Evolutionary conservation across 2,113 vertebrate species (phyloP).

Genomic region (Cinclus mexicanus): DNA sequence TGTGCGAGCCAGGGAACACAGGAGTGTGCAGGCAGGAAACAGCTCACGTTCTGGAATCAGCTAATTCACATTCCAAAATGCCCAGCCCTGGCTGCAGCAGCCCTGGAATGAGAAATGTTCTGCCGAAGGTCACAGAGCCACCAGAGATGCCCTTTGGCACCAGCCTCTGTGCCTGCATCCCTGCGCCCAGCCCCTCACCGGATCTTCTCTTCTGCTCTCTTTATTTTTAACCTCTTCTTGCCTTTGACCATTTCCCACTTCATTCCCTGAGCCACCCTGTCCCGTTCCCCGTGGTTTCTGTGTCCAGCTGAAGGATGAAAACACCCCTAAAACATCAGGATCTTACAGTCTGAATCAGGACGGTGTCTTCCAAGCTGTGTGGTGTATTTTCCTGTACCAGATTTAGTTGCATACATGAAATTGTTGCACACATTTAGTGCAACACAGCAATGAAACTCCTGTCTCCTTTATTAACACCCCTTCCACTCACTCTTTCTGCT

Average conservation of each 20-base stretch:
- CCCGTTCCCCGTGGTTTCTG: not conserved
- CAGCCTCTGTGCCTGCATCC: not conserved
- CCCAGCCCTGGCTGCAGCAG: not conserved
- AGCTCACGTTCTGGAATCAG: accelerated
- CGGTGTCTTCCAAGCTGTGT: not conserved
- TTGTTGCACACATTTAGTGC: not conserved
- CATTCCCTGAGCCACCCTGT: not conserved
- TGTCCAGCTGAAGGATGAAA: not conserved
- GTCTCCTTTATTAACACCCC: not conserved
- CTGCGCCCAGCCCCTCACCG: not conserved
- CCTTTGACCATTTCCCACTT: accelerated
- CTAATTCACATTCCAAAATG: not conserved
- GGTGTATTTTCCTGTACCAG: not conserved
- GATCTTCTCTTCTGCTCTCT: not conserved
- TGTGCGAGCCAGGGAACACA: not conserved
- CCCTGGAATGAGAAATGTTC: not conserved
- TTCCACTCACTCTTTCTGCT: not conserved
- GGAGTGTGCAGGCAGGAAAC: not conserved
- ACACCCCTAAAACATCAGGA: not conserved
- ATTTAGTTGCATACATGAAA: not conserved
- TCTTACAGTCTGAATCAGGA: not conserved
- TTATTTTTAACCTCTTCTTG: not conserved
- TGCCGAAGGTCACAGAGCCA: not conserved
- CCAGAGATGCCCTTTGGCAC: not conserved
- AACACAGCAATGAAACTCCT: not conserved